phyloP scores from a whole-genome alignment of 2,888 invertebrate genomes.

The Ochropleura plecta region DNA sequence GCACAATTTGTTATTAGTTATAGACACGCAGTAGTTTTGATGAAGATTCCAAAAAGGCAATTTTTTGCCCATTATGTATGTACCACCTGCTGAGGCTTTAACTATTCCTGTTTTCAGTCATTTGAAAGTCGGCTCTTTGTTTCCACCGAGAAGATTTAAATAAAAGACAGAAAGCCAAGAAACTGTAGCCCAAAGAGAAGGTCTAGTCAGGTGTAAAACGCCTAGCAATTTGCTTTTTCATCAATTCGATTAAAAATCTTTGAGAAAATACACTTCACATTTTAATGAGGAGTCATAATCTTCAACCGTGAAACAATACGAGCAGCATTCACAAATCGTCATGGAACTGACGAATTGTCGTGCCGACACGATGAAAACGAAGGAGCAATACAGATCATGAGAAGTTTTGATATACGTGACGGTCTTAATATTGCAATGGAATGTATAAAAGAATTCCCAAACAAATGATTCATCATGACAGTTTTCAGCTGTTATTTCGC shows the following conservation, averaged over 20 bases:
- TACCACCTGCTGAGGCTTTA: not conserved
- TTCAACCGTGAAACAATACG: not conserved
- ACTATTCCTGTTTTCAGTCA: not conserved
- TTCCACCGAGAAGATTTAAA: not conserved
- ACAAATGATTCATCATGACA: constrained; percentile 41
- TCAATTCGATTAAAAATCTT: too few relatives aligned
- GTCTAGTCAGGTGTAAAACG: not conserved
- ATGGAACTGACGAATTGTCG: not conserved
- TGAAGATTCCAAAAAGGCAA: too few relatives aligned
- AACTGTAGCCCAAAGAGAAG: not conserved
- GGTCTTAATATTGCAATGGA: constrained; percentile 4
- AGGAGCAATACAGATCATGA: not conserved
- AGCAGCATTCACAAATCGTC: not conserved
- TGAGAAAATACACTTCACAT: not conserved
- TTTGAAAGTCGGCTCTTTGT: not conserved
- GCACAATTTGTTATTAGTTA: constrained; percentile 30
- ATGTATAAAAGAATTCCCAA: constrained; percentile 18
- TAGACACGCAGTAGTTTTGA: constrained; percentile 13
- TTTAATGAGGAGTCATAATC: not conserved
- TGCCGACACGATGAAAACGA: not conserved
- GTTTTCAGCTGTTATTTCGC: constrained; percentile 46
- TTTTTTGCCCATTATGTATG: too few relatives aligned
- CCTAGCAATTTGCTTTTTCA: too few relatives aligned
- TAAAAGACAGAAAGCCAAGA: not conserved
- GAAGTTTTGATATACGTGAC: constrained; percentile 10